Base-by-base conservation (phyloP, 1,140 invertebrate genomes). In the Tenebrio molitor region DNA sequence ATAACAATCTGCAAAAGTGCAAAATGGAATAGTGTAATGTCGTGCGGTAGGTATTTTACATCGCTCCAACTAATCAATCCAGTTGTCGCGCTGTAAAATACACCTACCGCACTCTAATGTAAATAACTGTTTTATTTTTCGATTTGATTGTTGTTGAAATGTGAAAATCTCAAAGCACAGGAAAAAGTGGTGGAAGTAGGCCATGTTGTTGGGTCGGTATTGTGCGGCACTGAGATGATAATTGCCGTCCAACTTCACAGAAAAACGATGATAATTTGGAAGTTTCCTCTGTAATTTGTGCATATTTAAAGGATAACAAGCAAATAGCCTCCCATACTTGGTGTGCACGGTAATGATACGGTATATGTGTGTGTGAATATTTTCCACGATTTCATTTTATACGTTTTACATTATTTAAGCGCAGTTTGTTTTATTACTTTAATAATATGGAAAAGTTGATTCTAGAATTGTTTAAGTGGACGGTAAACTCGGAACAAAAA, bases 341-440 rank as follows among this genome's bases (percentile, higher is more conserved):
- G 65, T 67, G 71, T 72, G 64, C 41, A 67, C 34, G 50, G 23
- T 72, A 72, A 72, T 72, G 67, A 72, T 46, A 72, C 14, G 53
- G 62, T 63, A 62, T n/a, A n/a, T 46, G 42, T 65, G 23, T 72
- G 64, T 72, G 71, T 72, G 71, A 72, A 72, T 68, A 63, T 72
- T 68, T 72, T 72, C 71, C 64, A 72, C 50, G 63, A 72, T 72
- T 72, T 72, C 71, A 72, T 72, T 72, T 72, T 72, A 72, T 72
- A 65, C 69, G 34, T 71, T 72, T 68, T 72, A 62, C 33, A 72
- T 72, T 68, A 72, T 72, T 72, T 62, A 72, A 63, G 64, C 44
- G 64, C 58, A 68, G 36, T 72, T 42, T 50, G 70, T 72, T 67
- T 67, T 72, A 72, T 72, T 72, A 50, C 71, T 72, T 62, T 72